phyloP scores from a whole-genome alignment of 2,797 vertebrate species.

The Tarsius wallacei region DNA sequence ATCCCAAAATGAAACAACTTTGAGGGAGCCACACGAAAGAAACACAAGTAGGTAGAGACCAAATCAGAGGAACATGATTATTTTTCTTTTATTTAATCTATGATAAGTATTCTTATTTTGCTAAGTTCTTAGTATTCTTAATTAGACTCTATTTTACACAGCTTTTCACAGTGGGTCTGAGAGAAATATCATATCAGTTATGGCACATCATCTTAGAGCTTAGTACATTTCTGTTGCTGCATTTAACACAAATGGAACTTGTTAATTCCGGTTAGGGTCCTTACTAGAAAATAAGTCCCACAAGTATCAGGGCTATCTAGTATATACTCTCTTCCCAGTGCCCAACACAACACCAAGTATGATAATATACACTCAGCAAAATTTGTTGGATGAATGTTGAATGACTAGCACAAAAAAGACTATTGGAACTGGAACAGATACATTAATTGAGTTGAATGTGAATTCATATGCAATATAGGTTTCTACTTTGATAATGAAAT shows the following conservation, averaged over 20 bases:
- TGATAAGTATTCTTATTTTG: slow-evolving; percentile 13
- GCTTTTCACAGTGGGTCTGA: background rate
- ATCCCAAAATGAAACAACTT: background rate
- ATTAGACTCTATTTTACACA: background rate
- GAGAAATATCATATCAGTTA: background rate
- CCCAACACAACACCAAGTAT: background rate
- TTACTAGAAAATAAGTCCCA: background rate
- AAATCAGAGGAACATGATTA: background rate
- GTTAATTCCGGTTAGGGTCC: background rate
- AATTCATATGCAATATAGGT: background rate
- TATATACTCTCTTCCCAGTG: background rate
- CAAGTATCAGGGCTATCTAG: background rate
- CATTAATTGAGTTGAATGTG: background rate
- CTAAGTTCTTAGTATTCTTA: background rate
- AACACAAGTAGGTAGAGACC: background rate
- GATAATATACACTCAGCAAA: background rate
- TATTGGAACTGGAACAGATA: background rate
- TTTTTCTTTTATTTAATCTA: background rate
- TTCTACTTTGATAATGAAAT: background rate
- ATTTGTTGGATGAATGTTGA: background rate
- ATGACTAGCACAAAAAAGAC: background rate
- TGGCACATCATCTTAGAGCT: background rate
- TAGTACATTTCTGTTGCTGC: background rate
- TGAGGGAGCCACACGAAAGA: background rate
- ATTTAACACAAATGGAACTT: background rate